Percentiles rank a stretch among this genome's conserved stretches.
These are phyloP conservation scores for Rhopalosiphum nymphaeae DNA, from an alignment of 2,888 invertebrate genomes.

Conservation along the genomic window DNA sequence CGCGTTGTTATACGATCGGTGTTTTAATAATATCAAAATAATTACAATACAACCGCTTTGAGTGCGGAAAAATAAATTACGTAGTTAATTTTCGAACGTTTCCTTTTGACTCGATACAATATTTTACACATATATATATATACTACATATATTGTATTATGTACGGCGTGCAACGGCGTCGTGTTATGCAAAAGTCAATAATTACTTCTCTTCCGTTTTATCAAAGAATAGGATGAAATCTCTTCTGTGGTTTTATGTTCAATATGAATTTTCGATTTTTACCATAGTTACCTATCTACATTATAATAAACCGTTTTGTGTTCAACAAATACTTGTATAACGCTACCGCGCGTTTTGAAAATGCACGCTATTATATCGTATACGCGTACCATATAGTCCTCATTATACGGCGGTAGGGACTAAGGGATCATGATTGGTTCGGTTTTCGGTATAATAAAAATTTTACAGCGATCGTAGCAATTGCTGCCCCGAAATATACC, in stretches of 20 bases:
- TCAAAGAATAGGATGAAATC: too few species aligned
- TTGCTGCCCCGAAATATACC: background rate
- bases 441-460: background rate
- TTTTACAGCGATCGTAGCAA: background rate
- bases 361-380: background rate
- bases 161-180: background rate
- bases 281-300: background rate
- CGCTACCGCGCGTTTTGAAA: background rate
- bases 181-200: background rate
- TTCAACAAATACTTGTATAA: background rate
- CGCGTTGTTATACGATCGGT: background rate
- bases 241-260: background rate
- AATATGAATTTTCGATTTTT: background rate
- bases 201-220: background rate
- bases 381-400: background rate
- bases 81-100: background rate
- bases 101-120: background rate
- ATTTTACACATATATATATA: background rate
- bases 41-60: background rate
- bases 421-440: background rate
- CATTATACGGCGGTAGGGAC: background rate
- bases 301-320: background rate
- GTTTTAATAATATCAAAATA: background rate
- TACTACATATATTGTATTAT: too few species aligned
- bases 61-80: background rate